Evolutionary conservation across 2,113 vertebrate species (phyloP).

Genomic region (Etheostoma cragini): DNA sequence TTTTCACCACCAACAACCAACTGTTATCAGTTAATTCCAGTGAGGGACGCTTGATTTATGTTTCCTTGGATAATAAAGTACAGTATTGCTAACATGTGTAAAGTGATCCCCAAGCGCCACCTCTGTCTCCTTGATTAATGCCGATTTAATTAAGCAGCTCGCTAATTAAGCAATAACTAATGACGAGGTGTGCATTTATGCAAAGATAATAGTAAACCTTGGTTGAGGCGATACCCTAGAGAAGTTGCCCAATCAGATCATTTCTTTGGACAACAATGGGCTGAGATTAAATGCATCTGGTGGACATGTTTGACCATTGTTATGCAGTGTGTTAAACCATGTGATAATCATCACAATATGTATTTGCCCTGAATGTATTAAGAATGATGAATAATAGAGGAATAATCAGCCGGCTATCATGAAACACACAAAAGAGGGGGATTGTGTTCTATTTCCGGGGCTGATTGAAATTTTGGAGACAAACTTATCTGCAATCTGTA

Average conservation of each 20-base stretch:
- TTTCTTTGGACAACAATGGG: conserved; percentile 66
- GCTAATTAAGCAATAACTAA: conserved; percentile 87
- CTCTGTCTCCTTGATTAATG: conserved; percentile 86
- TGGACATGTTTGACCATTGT: conserved; percentile 65
- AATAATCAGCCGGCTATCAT: conserved; percentile 37
- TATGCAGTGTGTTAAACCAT: conserved; percentile 33
- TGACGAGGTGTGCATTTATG: conserved; percentile 83
- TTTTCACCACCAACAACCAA: conserved; percentile 44
- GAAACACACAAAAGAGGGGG: not conserved
- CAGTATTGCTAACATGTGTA: conserved; percentile 83
- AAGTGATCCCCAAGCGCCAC: conserved; percentile 77
- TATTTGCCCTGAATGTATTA: conserved; percentile 39
- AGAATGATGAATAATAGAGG: conserved; percentile 48
- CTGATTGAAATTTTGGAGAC: not conserved
- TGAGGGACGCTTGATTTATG: conserved; percentile 75
- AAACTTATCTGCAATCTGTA: conserved; percentile 26
- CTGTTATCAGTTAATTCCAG: conserved; percentile 79
- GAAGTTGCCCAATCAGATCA: conserved; percentile 65
- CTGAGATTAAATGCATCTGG: conserved; percentile 52
- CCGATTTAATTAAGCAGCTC: conserved; percentile 82
- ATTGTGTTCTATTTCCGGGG: not conserved
- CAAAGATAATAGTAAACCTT: conserved; percentile 79
- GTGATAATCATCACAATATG: conserved; percentile 54
- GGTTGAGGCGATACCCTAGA: conserved; percentile 60
- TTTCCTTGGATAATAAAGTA: conserved; percentile 80